A percentile compares a stretch with the other conserved stretches of the same genome.
These are phyloP conservation scores for Pelodytes ibericus DNA, from an alignment of 2,797 vertebrate species.

Conservation along the genomic window DNA sequence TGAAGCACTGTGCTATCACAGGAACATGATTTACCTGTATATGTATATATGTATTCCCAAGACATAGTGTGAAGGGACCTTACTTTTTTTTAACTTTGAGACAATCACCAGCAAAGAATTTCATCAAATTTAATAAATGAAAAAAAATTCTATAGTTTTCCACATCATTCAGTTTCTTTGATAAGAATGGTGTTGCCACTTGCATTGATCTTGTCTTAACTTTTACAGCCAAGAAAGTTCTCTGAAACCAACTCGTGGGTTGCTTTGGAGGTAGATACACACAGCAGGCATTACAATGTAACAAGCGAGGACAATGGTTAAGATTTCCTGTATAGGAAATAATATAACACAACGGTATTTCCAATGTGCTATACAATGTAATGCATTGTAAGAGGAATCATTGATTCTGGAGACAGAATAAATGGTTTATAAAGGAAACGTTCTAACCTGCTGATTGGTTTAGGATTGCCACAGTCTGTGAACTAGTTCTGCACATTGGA, in stretches of 20 bases:
- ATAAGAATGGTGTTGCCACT: not conserved
- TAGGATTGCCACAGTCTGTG: not conserved
- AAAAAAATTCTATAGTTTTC: not conserved
- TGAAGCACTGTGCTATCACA: too few species aligned
- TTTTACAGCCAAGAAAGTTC: not conserved
- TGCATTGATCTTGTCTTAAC: constrained; percentile 1
- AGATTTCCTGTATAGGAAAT: not conserved
- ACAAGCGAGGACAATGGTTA: not conserved
- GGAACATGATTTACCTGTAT: too few species aligned
- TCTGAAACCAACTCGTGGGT: not conserved
- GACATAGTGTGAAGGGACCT: not conserved
- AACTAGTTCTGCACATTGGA: not conserved
- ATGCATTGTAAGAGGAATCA: too few species aligned
- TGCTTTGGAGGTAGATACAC: not conserved
- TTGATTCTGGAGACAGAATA: too few species aligned
- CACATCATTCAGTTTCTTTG: not conserved
- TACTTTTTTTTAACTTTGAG: not conserved
- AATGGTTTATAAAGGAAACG: too few species aligned
- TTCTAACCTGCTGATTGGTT: too few species aligned
- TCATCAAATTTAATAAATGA: constrained; percentile 1
- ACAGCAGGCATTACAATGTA: not conserved
- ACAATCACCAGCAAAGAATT: not conserved
- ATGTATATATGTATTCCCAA: too few species aligned
- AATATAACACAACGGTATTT: not conserved
- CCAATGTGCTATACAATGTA: not conserved